Base-by-base conservation (phyloP, 2,888 invertebrate species). In the Leptopilina myrica region DNA sequence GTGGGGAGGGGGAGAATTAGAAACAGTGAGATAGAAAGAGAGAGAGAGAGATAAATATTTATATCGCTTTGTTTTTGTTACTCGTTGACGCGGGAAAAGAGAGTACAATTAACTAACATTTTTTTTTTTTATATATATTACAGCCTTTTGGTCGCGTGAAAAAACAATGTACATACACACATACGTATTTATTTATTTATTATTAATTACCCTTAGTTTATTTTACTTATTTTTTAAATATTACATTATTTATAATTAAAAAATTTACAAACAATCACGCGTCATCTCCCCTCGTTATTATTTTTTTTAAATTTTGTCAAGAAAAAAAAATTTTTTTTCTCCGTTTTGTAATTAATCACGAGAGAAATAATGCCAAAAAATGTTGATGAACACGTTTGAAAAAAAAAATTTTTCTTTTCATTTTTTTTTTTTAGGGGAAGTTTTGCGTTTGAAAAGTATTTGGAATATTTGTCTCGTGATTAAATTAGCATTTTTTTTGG, bases 381-480 rank as follows among this genome's bases (percentile, higher is more conserved):
- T 62, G 14, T 6, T 46, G 49, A n/a, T 62, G 66, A 78, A 76
- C 43, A 66, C 62, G 76, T 78, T 49, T 46, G 76, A 76, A 76
- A 69, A 80, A 49, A 11, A 9, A 11, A 7, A 7, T 4, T 43
- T 43, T 43, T 43, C 7, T 43, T 43, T 43, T 43, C 43, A 5
- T 43, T 49, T 9, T 49, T 43, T 49, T 9, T 49, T 62, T 59
- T 69, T 78, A 64, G 80, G 78, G 80, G 80, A 80, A 80, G 80
- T 78, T 78, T 66, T 69, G 49, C 40, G 59, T 53, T 26, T 20
- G 2, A 7, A 69, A 33, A 26, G 15, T 56, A n/a, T 43, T 43
- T 43, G 14, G 26, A 33, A 73, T 33, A n/a, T 53, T 73, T 73
- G 14, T 56, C n/a, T 3, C 56, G n/a, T 53, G 56, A 7, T 8